These are phyloP conservation scores for Caenorhabditis inopinata DNA, from an alignment of 1,140 invertebrate genomes.

Conservation along the genomic window DNA sequence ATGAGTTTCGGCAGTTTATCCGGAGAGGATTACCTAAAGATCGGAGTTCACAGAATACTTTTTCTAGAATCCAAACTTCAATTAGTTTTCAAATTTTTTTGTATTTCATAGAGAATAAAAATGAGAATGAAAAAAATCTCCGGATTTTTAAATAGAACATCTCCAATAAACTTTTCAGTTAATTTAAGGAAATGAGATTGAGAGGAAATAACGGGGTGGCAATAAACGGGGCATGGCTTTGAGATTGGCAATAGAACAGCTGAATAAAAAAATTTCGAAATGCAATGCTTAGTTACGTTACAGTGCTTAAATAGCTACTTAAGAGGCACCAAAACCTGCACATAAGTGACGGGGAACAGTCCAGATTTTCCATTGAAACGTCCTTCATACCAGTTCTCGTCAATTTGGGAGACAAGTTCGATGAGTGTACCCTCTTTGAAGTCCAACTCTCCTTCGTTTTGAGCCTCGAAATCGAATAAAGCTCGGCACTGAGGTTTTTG, in stretches of 20 bases:
- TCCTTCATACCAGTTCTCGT: constrained; percentile 66
- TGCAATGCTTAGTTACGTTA: not conserved
- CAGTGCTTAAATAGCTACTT: not conserved
- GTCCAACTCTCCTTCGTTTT: constrained; percentile 51
- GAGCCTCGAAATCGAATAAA: constrained; percentile 47
- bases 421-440: constrained; percentile 66
- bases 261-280: not conserved
- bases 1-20: not conserved
- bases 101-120: no score
- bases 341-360: constrained; percentile 63
- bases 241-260: constrained; percentile 11
- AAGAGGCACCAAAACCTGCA: constrained; percentile 57
- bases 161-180: no score
- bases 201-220: no score
- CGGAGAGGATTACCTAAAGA: no score
- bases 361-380: constrained; percentile 58
- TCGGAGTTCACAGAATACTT: no score
- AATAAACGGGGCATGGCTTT: not conserved
- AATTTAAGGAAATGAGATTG: not conserved
- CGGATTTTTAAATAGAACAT: no score
- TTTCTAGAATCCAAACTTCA: no score
- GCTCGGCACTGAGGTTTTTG: constrained; percentile 38
- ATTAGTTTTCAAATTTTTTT: no score
- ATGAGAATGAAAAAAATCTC: no score
- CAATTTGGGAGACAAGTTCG: constrained; percentile 58